A percentile compares a stretch with the other conserved stretches of the same genome.
phyloP scores from a whole-genome alignment of 2,113 vertebrate genomes.

The Scolopax mira region DNA sequence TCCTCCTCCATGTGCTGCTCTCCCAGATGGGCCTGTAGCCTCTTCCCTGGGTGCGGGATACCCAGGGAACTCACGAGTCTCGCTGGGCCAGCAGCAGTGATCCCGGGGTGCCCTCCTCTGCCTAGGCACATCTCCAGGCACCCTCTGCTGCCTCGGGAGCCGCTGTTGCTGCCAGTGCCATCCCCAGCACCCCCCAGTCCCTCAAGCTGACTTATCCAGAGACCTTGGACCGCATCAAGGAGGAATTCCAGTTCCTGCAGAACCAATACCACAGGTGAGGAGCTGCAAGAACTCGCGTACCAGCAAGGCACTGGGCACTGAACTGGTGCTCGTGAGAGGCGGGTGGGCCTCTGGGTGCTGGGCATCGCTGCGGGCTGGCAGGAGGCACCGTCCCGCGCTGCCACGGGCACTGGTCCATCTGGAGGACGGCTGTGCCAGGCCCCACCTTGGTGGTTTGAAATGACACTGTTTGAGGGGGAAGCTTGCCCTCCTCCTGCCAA shows the following conservation, averaged over 20 bases:
- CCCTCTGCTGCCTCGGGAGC: conserved; percentile 82
- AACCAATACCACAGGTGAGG: conserved; percentile 90
- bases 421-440: not conserved
- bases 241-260: conserved; percentile 93
- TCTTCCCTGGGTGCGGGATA: rapidly evolving
- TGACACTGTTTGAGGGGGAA: not conserved
- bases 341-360: not conserved
- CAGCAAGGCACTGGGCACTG: not conserved
- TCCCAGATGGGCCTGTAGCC: rapidly evolving
- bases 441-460: not conserved
- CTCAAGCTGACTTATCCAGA: conserved; percentile 91
- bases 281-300: not conserved
- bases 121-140: conserved; percentile 74
- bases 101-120: not conserved
- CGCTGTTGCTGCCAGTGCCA: conserved; percentile 72
- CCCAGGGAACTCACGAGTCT: not conserved
- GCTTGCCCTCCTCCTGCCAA: not conserved
- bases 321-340: not conserved
- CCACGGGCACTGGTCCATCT: not conserved
- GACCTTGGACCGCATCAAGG: conserved; percentile 91
- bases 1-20: not conserved
- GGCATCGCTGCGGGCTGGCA: not conserved
- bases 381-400: rapidly evolving
- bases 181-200: conserved; percentile 82
- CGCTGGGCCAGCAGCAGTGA: not conserved